Evolutionary conservation across 2,888 invertebrate species (phyloP).

Genomic region (Sarcophaga subvicina): DNA sequence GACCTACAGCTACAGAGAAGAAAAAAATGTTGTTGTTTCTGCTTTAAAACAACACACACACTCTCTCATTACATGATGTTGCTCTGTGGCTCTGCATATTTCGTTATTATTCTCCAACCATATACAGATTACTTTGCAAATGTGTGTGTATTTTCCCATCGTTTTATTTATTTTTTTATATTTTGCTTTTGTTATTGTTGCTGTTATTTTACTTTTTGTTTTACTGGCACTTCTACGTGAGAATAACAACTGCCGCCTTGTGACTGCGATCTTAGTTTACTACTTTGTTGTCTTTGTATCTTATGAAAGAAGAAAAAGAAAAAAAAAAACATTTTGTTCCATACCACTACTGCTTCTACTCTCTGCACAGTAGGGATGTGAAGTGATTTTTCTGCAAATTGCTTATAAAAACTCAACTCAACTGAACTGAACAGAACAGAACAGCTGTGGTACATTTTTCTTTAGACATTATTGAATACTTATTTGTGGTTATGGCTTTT

Average conservation of each 20-base stretch:
- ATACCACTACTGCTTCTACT: neutral
- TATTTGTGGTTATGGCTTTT: too few species aligned
- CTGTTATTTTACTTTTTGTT: slow-evolving; percentile 37
- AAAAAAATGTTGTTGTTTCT: slow-evolving; percentile 42
- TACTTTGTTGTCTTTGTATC: slow-evolving; percentile 47
- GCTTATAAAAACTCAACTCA: neutral
- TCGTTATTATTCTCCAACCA: slow-evolving; percentile 67
- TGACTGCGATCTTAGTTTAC: slow-evolving; percentile 64
- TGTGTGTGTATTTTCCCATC: slow-evolving; percentile 68
- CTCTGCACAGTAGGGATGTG: neutral
- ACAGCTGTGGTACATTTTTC: neutral
- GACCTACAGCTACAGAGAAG: slow-evolving; percentile 41
- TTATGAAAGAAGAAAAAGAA: slow-evolving; percentile 31
- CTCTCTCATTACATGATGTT: slow-evolving; percentile 59
- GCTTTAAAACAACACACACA: slow-evolving; percentile 22
- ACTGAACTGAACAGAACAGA: neutral
- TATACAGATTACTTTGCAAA: slow-evolving; percentile 34
- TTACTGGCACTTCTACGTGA: slow-evolving; percentile 64
- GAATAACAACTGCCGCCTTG: slow-evolving; percentile 63
- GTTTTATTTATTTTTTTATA: slow-evolving; percentile 59
- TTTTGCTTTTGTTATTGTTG: neutral
- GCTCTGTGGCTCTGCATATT: slow-evolving; percentile 69
- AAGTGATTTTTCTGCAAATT: neutral
- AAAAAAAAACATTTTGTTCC: neutral
- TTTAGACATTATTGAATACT: neutral